These are phyloP conservation scores for Coreius guichenoti DNA, from an alignment of 2,797 vertebrate genomes.

Conservation along the genomic window DNA sequence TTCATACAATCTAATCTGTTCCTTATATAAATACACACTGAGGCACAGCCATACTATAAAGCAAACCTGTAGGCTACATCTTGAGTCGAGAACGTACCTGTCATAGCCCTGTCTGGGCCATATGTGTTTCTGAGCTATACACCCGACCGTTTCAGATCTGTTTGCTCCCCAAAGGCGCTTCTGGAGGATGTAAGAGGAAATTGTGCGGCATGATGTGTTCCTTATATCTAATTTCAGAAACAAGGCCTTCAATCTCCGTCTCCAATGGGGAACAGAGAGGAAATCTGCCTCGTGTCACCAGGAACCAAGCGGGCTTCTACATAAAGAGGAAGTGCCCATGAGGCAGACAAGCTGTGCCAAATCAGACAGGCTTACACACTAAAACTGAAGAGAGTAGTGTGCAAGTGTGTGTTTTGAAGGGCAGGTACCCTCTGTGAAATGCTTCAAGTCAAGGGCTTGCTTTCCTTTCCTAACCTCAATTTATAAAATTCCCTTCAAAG, in stretches of 20 bases:
- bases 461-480: constrained; percentile 29
- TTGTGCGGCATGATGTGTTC: constrained; percentile 72
- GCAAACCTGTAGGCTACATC: constrained; percentile 22
- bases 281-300: constrained; percentile 78
- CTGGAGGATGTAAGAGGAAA: constrained; percentile 72
- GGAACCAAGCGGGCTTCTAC: constrained; percentile 58
- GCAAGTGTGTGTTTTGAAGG: constrained; percentile 39
- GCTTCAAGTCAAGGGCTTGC: constrained; percentile 28
- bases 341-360: constrained; percentile 70
- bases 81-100: constrained; percentile 11
- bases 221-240: constrained; percentile 76
- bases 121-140: constrained; percentile 48
- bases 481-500: constrained; percentile 37
- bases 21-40: constrained; percentile 17
- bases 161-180: constrained; percentile 55
- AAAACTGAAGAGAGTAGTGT: constrained; percentile 69
- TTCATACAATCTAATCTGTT: constrained; percentile 40
- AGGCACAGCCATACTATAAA: constrained; percentile 25
- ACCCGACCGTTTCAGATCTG: constrained; percentile 53
- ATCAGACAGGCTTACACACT: constrained; percentile 72
- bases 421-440: constrained; percentile 35
- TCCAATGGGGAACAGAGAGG: constrained; percentile 67
- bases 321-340: constrained; percentile 50
- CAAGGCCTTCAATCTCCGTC: constrained; percentile 70
- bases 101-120: constrained; percentile 16